These are phyloP conservation scores for Calcarius lapponicus DNA, from an alignment of 2,797 vertebrate genomes.

Conservation along the genomic window DNA sequence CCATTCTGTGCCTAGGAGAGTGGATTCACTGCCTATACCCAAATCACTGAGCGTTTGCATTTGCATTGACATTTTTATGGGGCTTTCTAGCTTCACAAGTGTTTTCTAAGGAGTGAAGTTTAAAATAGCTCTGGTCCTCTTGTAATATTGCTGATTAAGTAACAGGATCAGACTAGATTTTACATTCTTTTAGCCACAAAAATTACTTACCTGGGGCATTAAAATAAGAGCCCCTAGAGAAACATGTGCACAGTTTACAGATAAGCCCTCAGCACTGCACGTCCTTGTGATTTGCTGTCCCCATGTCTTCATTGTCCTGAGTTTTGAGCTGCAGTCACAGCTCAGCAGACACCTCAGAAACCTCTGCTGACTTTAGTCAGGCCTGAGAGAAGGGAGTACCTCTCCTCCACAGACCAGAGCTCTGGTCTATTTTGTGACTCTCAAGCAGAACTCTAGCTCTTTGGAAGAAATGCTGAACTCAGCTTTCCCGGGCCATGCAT, in stretches of 20 bases:
- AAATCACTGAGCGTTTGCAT: slow-evolving; percentile 11
- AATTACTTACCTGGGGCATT: neutral
- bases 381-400: neutral
- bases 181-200: slow-evolving; percentile 2
- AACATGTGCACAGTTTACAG: neutral
- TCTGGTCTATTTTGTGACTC: neutral
- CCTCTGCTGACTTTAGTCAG: neutral
- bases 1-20: neutral
- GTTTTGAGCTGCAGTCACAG: neutral
- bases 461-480: slow-evolving; percentile 17
- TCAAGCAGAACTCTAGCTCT: neutral
- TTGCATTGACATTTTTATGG: slow-evolving; percentile 51
- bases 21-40: slow-evolving; percentile 36
- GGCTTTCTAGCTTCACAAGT: neutral
- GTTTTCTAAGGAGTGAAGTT: slow-evolving; percentile 25
- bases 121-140: slow-evolving; percentile 13
- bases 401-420: neutral
- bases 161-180: slow-evolving; percentile 5
- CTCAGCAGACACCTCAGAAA: neutral
- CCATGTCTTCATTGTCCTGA: fast-evolving
- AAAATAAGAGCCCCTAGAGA: neutral
- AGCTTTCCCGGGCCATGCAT: neutral
- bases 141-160: slow-evolving; percentile 37
- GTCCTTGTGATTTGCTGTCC: neutral
- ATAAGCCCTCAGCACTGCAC: neutral